A percentile compares a stretch with the other conserved stretches of the same genome.
Conservation (phyloP, 1,140 invertebrate genomes). For the Schlechtendalia chinensis region DNA sequence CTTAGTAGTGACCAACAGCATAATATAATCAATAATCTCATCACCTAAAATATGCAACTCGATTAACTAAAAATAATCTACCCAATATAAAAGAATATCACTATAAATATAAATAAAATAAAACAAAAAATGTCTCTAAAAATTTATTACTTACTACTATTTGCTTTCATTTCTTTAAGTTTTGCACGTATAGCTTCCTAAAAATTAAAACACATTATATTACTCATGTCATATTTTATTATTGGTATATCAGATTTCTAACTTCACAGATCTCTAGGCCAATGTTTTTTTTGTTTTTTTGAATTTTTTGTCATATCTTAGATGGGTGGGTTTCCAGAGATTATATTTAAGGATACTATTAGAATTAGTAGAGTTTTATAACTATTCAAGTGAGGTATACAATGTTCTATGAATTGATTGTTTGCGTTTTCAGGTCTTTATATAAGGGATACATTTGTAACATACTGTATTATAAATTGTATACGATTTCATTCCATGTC, state of each 20-base stretch:
- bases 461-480: too few species aligned
- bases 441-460: too few species aligned
- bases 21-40: constrained; percentile 39
- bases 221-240: not conserved
- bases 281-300: not conserved
- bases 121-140: not conserved
- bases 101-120: too few species aligned
- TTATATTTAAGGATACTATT: too few species aligned
- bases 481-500: too few species aligned
- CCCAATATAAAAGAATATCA: not conserved
- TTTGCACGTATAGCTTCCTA: constrained; percentile 32
- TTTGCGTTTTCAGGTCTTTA: too few species aligned
- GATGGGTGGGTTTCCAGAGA: too few species aligned
- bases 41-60: constrained; percentile 18
- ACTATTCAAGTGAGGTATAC: too few species aligned
- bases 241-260: not conserved
- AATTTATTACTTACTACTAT: constrained; percentile 32
- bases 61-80: not conserved
- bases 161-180: constrained; percentile 34
- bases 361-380: too few species aligned
- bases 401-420: too few species aligned
- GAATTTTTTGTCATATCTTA: too few species aligned
- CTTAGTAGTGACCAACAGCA: constrained; percentile 31
- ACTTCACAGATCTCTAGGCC: not conserved
- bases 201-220: not conserved